Evolutionary conservation across 2,113 vertebrate species (phyloP).

Genomic region (Vidua macroura): DNA sequence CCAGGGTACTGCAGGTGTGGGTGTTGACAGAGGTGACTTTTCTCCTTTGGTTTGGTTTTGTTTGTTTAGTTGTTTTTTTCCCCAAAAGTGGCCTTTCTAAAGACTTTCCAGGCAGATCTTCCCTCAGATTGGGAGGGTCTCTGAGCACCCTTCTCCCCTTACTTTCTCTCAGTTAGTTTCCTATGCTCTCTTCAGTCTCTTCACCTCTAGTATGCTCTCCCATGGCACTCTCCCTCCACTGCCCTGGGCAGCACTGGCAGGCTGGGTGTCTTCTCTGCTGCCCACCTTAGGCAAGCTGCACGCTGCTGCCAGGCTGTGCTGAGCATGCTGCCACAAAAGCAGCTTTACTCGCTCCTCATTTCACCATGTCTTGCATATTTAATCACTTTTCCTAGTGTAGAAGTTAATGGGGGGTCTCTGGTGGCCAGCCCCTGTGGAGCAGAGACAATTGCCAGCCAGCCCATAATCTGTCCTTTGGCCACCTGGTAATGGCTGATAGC

Average conservation of each 20-base stretch:
- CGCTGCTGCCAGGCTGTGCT: neutral
- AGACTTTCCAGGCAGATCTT: neutral
- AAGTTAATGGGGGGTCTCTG: neutral
- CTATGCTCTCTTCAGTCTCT: neutral
- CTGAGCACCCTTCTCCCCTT: neutral
- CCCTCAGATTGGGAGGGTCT: neutral
- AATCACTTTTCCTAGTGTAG: neutral
- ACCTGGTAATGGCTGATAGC: neutral
- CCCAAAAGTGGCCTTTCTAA: neutral
- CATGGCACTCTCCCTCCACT: neutral
- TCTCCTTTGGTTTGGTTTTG: neutral
- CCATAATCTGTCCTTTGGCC: accelerated
- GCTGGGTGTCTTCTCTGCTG: neutral
- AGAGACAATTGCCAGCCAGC: neutral
- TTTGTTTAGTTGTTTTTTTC: neutral
- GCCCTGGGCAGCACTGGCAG: accelerated
- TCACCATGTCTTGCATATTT: neutral
- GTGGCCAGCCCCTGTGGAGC: neutral
- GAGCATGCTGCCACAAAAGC: neutral
- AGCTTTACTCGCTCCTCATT: neutral
- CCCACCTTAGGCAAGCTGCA: neutral
- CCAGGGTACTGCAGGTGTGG: neutral
- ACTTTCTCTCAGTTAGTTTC: neutral
- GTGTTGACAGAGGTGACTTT: neutral
- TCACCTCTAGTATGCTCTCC: neutral